These are phyloP conservation scores for Hydrocynus forskahlii DNA, from an alignment of 2,797 vertebrate species.

Conservation along the genomic window DNA sequence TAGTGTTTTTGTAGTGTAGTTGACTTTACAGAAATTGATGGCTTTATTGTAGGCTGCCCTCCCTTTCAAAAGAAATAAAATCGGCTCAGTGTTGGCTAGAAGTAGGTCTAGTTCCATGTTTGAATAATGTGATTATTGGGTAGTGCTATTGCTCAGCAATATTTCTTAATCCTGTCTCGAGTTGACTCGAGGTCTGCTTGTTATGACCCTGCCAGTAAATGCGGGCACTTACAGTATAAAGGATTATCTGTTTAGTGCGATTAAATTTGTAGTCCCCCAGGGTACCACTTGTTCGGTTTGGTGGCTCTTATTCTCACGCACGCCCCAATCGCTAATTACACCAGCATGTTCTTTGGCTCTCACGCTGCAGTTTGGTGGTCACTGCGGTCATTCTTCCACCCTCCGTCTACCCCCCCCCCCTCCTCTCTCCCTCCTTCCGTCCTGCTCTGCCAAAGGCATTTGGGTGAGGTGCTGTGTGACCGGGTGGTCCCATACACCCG, in stretches of 20 bases:
- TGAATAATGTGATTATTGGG: neutral
- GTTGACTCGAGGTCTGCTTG: neutral
- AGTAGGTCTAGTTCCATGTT: neutral
- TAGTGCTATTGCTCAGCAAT: neutral
- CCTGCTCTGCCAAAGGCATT: neutral
- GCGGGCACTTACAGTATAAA: neutral
- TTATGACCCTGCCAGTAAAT: constrained; percentile 17
- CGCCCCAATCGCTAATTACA: constrained; percentile 24
- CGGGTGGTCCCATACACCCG: constrained; percentile 18
- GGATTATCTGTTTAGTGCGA: constrained; percentile 34
- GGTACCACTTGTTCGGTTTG: constrained; percentile 5
- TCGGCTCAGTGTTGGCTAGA: neutral
- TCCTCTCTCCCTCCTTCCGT: neutral
- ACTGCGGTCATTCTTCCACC: neutral
- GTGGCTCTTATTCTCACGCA: constrained; percentile 26
- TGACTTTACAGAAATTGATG: neutral
- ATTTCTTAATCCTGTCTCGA: constrained; percentile 6
- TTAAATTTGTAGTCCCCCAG: constrained; percentile 25
- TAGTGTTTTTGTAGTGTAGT: neutral
- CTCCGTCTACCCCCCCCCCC: neutral
- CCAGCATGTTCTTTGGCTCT: constrained; percentile 15
- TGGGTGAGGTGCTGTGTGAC: neutral
- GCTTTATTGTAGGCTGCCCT: neutral
- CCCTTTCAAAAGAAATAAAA: neutral
- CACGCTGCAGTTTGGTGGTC: neutral